Percentiles rank a stretch among this genome's conserved stretches.
phyloP scores from a whole-genome alignment of 1,140 invertebrate genomes.

The Drosophila ficusphila region DNA sequence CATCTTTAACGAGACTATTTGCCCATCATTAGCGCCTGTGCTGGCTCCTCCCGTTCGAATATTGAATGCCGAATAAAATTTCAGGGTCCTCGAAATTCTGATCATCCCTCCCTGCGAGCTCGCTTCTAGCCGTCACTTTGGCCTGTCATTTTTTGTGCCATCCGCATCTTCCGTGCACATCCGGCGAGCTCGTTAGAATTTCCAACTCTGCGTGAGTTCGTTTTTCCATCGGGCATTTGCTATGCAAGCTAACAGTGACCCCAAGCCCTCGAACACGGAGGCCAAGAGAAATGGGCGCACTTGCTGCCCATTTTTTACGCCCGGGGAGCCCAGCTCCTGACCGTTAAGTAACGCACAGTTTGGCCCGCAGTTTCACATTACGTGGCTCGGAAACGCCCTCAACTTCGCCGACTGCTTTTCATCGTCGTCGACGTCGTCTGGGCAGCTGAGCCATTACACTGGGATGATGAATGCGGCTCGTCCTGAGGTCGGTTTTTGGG shows the following conservation, averaged over 20 bases:
- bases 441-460: slow-evolving; percentile 9
- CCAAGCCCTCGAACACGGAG: not conserved
- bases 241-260: slow-evolving; percentile 59
- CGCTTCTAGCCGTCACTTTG: not conserved
- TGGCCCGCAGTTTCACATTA: not conserved
- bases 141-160: slow-evolving; percentile 27
- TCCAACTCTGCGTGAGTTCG: slow-evolving; percentile 20
- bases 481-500: slow-evolving; percentile 49
- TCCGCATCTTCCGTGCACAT: slow-evolving; percentile 34
- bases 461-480: slow-evolving; percentile 62
- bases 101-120: not conserved
- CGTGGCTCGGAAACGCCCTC: slow-evolving; percentile 8
- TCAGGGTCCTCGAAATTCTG: slow-evolving; percentile 14
- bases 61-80: slow-evolving; percentile 54
- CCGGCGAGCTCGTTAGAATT: slow-evolving; percentile 64
- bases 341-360: slow-evolving; percentile 64
- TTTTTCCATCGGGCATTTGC: slow-evolving; percentile 57
- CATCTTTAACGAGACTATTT: slow-evolving; percentile 60
- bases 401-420: not conserved
- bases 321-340: slow-evolving; percentile 24
- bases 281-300: slow-evolving; percentile 59
- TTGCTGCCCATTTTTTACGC: slow-evolving; percentile 57
- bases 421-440: not conserved
- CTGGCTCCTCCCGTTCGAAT: not conserved
- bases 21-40: slow-evolving; percentile 55